Base-by-base conservation (phyloP, 2,113 vertebrate genomes). In the Tetraodon nigroviridis region DNA sequence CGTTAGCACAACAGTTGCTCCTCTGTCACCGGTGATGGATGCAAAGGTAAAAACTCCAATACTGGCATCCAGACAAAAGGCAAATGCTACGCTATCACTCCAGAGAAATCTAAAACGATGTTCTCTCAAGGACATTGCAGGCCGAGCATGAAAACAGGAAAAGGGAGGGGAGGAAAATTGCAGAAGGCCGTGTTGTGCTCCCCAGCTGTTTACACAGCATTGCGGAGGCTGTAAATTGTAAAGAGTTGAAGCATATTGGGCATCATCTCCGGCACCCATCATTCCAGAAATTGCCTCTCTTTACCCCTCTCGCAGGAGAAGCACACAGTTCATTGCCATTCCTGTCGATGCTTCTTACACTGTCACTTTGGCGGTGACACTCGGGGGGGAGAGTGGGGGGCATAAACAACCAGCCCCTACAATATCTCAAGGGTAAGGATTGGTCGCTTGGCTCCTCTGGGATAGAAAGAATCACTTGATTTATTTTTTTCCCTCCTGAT, bases 211-310 rank as follows among this genome's bases (percentile, higher is more conserved):
- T 83, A 83, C 78, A 66, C 67, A 55, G 69, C 54, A 69, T 78
- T 73, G 79, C 84, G 84, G 80, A 84, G 86, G 84, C 77, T 81
- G 79, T 89, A 85, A 88, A 90, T 89, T 84, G 72, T 82, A 69
- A 71, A 67, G 64, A 83, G 81, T 69, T 73, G 71, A 86, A 84
- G 80, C 80, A 82, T 77, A 83, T 80, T 87, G 85, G 84, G 80
- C 81, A 84, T 83, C 82, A 79, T 79, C 77, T 71, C 70, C 67
- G 48, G 73, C 78, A 79, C 73, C 87, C 73, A 64, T 86, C 83
- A 82, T 83, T 85, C 73, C 65, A 70, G 75, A 85, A 82, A 87
- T 83, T 86, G 78, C 72, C 71, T 84, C 73, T 80, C 69, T 85
- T 85, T 82, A 78, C 79, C 76, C 58, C 58, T 63, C 69, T 54